Conservation (phyloP, 2,113 vertebrate species). For the Alouatta palliata region DNA sequence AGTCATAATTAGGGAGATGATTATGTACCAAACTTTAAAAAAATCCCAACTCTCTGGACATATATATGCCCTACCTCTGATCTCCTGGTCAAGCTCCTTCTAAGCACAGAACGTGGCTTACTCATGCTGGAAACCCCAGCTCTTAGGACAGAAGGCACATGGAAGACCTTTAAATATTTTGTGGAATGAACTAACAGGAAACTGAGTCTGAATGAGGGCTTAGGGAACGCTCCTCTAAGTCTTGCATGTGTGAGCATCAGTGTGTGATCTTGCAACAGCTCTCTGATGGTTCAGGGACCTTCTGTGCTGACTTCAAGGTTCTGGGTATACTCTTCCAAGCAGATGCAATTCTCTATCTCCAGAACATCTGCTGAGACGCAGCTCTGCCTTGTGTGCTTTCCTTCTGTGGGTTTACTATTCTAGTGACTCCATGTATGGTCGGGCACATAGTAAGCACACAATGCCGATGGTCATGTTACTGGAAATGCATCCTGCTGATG, state of each 20-base stretch:
- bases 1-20: constrained; percentile 59
- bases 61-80: neutral
- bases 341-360: neutral
- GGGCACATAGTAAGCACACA: neutral
- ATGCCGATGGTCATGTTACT: neutral
- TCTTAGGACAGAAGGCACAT: neutral
- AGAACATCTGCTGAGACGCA: neutral
- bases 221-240: neutral
- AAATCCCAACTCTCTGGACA: neutral
- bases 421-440: neutral
- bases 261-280: fast-evolving
- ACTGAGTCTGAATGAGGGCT: neutral
- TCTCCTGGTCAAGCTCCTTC: neutral
- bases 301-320: neutral
- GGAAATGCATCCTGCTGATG: neutral
- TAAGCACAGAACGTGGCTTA: neutral
- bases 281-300: neutral
- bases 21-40: constrained; percentile 1
- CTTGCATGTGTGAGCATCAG: fast-evolving
- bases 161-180: neutral
- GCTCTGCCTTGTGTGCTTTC: neutral
- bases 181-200: neutral
- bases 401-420: neutral
- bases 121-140: neutral
- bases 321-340: neutral